phyloP scores from a whole-genome alignment of 1,140 invertebrate species.

The Tetraneura akinire region DNA sequence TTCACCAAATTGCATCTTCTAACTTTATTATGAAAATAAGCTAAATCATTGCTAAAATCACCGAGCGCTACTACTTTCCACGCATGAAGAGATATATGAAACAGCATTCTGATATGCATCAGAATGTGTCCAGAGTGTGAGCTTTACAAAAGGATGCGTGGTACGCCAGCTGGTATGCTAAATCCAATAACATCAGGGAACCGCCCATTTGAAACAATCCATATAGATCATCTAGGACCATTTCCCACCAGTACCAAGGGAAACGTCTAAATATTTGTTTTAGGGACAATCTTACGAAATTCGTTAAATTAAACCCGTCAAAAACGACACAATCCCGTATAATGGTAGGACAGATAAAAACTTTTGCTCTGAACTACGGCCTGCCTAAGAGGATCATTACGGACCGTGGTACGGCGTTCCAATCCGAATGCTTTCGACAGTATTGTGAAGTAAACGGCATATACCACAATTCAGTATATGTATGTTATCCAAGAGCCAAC shows the following conservation, averaged over 20 bases:
- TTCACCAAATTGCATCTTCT: no score
- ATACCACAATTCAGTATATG: not conserved
- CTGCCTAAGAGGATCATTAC: constrained; percentile 1
- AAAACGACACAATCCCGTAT: not conserved
- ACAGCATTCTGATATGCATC: constrained; percentile 53
- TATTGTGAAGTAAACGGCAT: no score
- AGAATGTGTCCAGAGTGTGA: constrained; percentile 53
- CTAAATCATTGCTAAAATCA: not conserved
- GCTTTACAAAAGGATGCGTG: constrained; percentile 52
- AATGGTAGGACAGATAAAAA: not conserved
- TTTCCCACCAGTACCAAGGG: not conserved
- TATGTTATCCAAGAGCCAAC: not conserved
- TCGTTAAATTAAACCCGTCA: not conserved
- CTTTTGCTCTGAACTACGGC: constrained; percentile 8
- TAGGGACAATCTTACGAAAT: constrained; percentile 18
- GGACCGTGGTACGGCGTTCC: no score
- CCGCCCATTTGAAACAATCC: not conserved
- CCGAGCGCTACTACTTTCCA: not conserved
- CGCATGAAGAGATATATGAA: constrained; percentile 6
- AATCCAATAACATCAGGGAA: constrained; percentile 52
- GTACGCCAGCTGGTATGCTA: constrained; percentile 52
- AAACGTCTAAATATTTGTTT: not conserved
- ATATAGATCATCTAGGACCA: constrained; percentile 22
- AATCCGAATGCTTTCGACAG: no score
- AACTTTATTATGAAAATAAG: no score